A percentile compares a stretch with the other conserved stretches of the same genome.
Conservation (phyloP, 2,797 vertebrate species). For the Loriculus beryllinus region DNA sequence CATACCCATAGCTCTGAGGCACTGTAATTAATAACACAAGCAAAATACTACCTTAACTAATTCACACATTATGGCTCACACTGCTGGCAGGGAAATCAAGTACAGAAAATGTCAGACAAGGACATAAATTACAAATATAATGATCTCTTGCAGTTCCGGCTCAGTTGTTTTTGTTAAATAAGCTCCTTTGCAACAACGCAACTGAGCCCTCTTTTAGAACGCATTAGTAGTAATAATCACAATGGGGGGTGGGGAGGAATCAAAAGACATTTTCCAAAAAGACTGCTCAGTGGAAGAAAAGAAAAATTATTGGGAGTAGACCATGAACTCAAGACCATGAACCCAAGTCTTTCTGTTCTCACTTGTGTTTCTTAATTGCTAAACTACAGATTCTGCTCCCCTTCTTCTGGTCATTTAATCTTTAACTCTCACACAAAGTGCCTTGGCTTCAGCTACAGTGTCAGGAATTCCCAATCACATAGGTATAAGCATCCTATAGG, state of each 20-base stretch:
- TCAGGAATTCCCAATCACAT: neutral
- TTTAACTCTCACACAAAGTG: neutral
- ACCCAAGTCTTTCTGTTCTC: neutral
- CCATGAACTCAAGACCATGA: neutral
- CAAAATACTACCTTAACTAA: neutral
- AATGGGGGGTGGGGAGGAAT: neutral
- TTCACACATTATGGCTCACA: neutral
- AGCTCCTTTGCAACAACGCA: neutral
- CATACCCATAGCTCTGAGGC: neutral
- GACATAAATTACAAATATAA: neutral
- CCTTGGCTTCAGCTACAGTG: neutral
- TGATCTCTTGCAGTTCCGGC: neutral
- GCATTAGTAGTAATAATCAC: neutral
- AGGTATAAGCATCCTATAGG: neutral
- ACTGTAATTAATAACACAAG: neutral
- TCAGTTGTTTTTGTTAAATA: neutral
- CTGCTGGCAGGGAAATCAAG: neutral
- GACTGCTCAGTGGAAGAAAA: neutral
- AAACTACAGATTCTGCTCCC: neutral
- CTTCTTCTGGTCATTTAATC: neutral
- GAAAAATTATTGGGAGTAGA: neutral
- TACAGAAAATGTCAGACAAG: neutral
- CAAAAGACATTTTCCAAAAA: neutral
- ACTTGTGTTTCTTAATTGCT: neutral
- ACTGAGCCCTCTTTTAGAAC: neutral